These are phyloP conservation scores for Drosophila micromelanica DNA, from an alignment of 1,140 invertebrate species.

Conservation along the genomic window DNA sequence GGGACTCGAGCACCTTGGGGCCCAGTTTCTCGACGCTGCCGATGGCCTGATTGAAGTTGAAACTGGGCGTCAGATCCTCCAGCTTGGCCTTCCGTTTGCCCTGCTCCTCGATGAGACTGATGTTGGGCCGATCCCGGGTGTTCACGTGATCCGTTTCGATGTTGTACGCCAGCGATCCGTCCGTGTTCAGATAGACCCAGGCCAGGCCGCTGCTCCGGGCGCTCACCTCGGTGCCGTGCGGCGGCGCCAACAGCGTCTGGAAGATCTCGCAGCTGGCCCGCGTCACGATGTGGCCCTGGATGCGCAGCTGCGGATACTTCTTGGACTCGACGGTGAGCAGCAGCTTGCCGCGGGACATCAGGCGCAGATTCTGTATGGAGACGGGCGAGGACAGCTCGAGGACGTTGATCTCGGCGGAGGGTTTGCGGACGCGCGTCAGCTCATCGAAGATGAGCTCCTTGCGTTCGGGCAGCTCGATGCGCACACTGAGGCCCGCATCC, in stretches of 20 bases:
- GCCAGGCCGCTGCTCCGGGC: conserved; percentile 88
- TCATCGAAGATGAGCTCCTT: conserved; percentile 90
- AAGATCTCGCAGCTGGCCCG: conserved; percentile 92
- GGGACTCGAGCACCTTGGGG: conserved; percentile 89
- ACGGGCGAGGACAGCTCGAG: conserved; percentile 90
- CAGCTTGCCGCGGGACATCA: conserved; percentile 89
- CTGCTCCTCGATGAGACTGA: conserved; percentile 89
- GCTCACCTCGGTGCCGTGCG: conserved; percentile 83
- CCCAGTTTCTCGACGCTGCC: conserved; percentile 88
- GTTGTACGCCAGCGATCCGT: conserved; percentile 90
- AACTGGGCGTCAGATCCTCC: conserved; percentile 88
- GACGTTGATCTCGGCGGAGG: conserved; percentile 89
- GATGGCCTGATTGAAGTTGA: conserved; percentile 87
- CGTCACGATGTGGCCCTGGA: conserved; percentile 89
- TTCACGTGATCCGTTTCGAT: conserved; percentile 86
- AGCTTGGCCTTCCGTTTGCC: conserved; percentile 89
- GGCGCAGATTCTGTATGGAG: conserved; percentile 88
- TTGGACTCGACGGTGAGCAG: conserved; percentile 88
- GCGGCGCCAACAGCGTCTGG: conserved; percentile 87
- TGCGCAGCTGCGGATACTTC: conserved; percentile 87
- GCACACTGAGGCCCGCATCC: conserved; percentile 89
- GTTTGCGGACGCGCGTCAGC: conserved; percentile 87
- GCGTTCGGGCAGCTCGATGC: conserved; percentile 89
- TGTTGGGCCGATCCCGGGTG: conserved; percentile 86
- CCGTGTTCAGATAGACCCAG: conserved; percentile 91